Conservation (phyloP, 2,888 invertebrate genomes). For the Nematopogon swammerdamellus region DNA sequence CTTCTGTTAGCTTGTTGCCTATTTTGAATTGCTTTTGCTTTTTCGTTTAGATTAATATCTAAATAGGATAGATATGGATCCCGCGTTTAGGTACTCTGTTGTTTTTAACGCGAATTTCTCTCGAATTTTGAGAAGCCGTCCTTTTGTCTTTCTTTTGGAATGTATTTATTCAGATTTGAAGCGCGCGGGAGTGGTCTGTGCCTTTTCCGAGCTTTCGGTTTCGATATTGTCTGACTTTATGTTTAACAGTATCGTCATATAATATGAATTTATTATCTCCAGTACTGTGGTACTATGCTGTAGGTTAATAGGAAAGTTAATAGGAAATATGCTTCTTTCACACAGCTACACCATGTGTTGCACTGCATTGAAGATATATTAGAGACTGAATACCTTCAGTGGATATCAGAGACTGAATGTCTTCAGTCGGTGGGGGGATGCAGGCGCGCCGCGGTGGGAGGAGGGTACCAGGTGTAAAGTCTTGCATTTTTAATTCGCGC, state of each 20-base stretch:
- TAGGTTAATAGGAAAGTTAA: no score
- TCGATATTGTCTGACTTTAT: constrained; percentile 1
- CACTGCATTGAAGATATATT: no score
- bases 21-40: constrained; percentile 57
- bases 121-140: constrained; percentile 15
- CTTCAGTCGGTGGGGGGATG: background rate
- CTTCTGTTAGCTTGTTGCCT: constrained; percentile 57
- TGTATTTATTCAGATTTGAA: constrained; percentile 33
- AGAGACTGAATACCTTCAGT: no score
- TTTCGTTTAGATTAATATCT: constrained; percentile 59
- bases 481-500: constrained; percentile 30
- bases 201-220: constrained; percentile 20
- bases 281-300: no score
- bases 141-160: constrained; percentile 31
- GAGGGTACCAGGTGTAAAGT: constrained; percentile 27
- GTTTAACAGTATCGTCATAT: no score
- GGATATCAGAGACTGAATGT: no score
- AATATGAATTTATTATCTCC: no score
- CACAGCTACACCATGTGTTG: no score
- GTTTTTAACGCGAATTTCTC: constrained; percentile 55
- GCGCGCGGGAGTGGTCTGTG: constrained; percentile 16
- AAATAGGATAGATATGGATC: constrained; percentile 57
- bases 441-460: background rate
- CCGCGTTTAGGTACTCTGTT: constrained; percentile 48
- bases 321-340: no score